phyloP scores from a whole-genome alignment of 30 jellyfish, hydroid and myxozoan genomes.

The Aurelia sp. region DNA sequence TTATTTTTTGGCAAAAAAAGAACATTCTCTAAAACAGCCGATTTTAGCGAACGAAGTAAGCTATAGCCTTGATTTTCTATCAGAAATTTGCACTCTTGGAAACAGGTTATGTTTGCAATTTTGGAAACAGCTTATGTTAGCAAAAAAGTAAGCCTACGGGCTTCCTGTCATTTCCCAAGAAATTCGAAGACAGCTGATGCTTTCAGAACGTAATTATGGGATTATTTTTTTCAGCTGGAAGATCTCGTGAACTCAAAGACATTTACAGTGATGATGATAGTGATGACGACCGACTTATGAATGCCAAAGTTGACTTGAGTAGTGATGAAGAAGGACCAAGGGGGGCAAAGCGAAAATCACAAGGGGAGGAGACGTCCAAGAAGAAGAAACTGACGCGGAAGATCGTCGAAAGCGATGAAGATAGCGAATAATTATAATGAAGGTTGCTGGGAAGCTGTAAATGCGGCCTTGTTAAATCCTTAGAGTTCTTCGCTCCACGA shows the following conservation, averaged over 20 bases:
- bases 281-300: slow-evolving; percentile 76
- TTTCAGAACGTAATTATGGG: neutral
- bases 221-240: slow-evolving; percentile 53
- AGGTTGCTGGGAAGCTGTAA: neutral
- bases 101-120: too few species aligned
- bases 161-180: too few species aligned
- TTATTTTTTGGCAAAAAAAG: too few species aligned
- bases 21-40: too few species aligned
- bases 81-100: too few species aligned
- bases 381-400: slow-evolving; percentile 72
- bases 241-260: slow-evolving; percentile 59
- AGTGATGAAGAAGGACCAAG: slow-evolving; percentile 88
- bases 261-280: slow-evolving; percentile 90
- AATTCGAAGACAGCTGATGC: too few species aligned
- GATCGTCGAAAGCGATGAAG: slow-evolving; percentile 86
- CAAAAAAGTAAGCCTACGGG: too few species aligned
- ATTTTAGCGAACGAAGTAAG: too few species aligned
- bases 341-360: slow-evolving; percentile 61
- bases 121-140: too few species aligned
- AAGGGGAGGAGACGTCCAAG: slow-evolving; percentile 69
- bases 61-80: too few species aligned
- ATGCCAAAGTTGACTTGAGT: slow-evolving; percentile 86
- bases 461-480: neutral
- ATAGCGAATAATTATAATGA: neutral
- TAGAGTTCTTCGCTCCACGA: too few species aligned